These are phyloP conservation scores for Proctacanthus coquilletti DNA, from an alignment of 1,140 invertebrate species.

Conservation along the genomic window DNA sequence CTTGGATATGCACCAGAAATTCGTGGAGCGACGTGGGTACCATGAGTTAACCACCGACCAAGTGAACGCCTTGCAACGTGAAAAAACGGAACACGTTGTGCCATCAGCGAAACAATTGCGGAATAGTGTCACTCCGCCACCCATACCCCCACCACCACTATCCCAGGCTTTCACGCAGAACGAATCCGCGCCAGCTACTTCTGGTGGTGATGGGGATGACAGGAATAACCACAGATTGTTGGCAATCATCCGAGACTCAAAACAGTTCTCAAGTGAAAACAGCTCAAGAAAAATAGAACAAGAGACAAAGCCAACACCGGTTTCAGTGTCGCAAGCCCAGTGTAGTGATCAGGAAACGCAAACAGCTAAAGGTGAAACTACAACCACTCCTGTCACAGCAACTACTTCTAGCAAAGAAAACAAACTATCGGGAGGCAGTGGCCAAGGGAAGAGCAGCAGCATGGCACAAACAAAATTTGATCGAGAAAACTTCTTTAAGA, in stretches of 20 bases:
- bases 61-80: conserved; percentile 16
- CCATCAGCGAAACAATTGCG: conserved; percentile 16
- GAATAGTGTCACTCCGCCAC: conserved; percentile 23
- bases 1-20: conserved; percentile 51
- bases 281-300: conserved; percentile 20
- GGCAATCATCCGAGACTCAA: conserved; percentile 35
- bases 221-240: conserved; percentile 32
- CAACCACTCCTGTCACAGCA: too few species aligned
- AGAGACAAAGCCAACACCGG: too few species aligned
- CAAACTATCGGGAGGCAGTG: too few species aligned
- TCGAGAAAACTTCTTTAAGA: too few species aligned
- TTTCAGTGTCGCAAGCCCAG: too few species aligned
- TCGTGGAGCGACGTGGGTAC: conserved; percentile 42
- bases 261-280: conserved; percentile 25
- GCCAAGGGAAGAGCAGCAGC: too few species aligned
- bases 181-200: too few species aligned
- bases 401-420: too few species aligned
- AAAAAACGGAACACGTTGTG: conserved; percentile 12
- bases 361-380: too few species aligned
- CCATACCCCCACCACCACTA: conserved; percentile 5
- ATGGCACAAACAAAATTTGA: too few species aligned
- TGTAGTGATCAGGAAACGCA: too few species aligned
- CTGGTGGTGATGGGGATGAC: conserved; percentile 5
- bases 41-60: conserved; percentile 30
- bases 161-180: too few species aligned